Evolutionary conservation across 2,797 vertebrate species (phyloP).

Genomic region (Sebastes iracundus): DNA sequence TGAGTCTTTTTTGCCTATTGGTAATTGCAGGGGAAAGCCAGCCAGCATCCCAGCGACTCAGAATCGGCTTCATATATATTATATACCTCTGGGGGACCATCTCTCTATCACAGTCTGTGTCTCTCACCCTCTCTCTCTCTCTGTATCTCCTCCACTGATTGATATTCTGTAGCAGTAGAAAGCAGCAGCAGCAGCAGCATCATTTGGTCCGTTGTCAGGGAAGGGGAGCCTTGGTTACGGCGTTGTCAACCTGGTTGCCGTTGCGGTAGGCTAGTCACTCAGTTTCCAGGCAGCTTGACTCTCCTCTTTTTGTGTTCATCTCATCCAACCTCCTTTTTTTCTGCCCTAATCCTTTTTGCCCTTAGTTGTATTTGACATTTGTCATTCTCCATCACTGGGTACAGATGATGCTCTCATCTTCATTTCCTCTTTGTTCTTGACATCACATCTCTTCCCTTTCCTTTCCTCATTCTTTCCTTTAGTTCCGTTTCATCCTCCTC

Average conservation of each 20-base stretch:
- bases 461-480: background rate
- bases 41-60: constrained; percentile 22
- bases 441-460: background rate
- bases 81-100: constrained; percentile 45
- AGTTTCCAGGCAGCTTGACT: constrained; percentile 27
- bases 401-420: background rate
- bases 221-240: constrained; percentile 44
- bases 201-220: constrained; percentile 50
- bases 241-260: constrained; percentile 36
- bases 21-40: constrained; percentile 34
- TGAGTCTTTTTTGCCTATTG: constrained; percentile 3
- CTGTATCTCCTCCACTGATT: constrained; percentile 36
- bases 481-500: background rate
- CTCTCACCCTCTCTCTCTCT: constrained; percentile 9
- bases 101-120: constrained; percentile 25
- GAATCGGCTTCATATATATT: constrained; percentile 47
- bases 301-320: constrained; percentile 7
- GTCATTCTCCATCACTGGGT: background rate
- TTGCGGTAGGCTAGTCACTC: constrained; percentile 10
- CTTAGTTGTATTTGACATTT: background rate
- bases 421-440: constrained; percentile 8
- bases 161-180: constrained; percentile 63
- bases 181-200: constrained; percentile 33
- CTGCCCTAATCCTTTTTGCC: background rate
- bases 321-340: background rate